phyloP scores from a whole-genome alignment of 2,113 vertebrate genomes.

The Monopterus albus region DNA sequence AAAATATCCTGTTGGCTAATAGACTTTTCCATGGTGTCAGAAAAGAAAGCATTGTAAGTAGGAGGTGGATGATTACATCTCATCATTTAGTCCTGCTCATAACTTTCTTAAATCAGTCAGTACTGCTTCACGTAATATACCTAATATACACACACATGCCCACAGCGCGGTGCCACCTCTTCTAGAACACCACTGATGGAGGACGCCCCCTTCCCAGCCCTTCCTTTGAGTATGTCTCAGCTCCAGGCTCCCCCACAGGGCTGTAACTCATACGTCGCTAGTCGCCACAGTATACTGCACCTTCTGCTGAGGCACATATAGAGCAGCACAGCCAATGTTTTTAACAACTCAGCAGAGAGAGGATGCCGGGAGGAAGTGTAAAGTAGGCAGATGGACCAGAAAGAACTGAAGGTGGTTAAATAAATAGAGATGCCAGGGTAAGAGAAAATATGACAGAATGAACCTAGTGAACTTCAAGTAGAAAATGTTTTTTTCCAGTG shows the following conservation, averaged over 20 bases:
- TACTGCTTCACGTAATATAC: no score
- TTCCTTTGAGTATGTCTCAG: constrained; percentile 34
- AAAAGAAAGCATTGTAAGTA: background rate
- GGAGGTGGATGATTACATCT: no score
- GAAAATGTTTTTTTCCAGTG: no score
- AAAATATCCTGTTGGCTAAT: background rate
- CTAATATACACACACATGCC: background rate
- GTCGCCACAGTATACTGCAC: constrained; percentile 32
- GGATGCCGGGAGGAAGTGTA: constrained; percentile 71
- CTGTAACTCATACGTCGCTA: constrained; percentile 62
- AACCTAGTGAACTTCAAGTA: constrained; percentile 50
- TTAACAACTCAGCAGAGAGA: constrained; percentile 67
- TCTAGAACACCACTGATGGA: constrained; percentile 17
- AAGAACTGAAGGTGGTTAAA: constrained; percentile 53
- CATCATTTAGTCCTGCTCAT: no score
- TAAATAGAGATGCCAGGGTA: constrained; percentile 49
- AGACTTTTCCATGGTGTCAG: background rate
- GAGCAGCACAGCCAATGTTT: constrained; percentile 29
- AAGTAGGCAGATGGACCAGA: constrained; percentile 39
- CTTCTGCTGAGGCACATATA: constrained; percentile 42
- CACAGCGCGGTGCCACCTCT: constrained; percentile 22
- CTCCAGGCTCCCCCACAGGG: constrained; percentile 32
- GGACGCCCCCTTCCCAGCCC: background rate
- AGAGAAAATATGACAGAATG: constrained; percentile 35
- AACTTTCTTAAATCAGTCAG: no score